Conservation (phyloP, 2,113 vertebrate species). For the Gymnogyps californianus region DNA sequence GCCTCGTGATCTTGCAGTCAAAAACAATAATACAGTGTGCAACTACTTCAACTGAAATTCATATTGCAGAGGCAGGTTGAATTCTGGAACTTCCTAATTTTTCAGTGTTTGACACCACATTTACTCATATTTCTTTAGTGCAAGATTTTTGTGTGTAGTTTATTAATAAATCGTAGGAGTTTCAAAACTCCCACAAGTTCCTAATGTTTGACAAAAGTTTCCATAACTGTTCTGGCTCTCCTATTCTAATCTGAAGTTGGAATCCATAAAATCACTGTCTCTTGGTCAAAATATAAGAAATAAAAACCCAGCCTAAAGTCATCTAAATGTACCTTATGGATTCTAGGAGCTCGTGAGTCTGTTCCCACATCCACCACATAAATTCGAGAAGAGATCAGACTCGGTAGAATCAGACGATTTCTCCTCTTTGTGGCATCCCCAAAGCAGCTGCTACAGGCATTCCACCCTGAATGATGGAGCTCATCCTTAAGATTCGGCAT, state of each 20-base stretch:
- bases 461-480: slow-evolving; percentile 94
- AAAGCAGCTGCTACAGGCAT: slow-evolving; percentile 93
- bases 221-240: neutral
- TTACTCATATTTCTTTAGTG: neutral
- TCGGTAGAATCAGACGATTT: slow-evolving; percentile 83
- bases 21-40: neutral
- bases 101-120: too few relatives aligned
- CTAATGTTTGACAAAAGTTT: neutral
- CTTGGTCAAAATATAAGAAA: neutral
- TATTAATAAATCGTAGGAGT: neutral
- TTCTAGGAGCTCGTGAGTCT: slow-evolving; percentile 67
- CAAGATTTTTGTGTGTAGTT: neutral
- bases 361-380: slow-evolving; percentile 87
- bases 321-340: slow-evolving; percentile 79
- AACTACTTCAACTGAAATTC: neutral
- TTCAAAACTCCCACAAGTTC: neutral
- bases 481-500: slow-evolving; percentile 89
- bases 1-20: too few relatives aligned
- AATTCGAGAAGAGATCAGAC: slow-evolving; percentile 86
- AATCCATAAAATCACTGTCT: neutral
- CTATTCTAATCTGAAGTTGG: neutral
- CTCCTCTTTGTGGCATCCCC: slow-evolving; percentile 78
- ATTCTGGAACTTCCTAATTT: neutral
- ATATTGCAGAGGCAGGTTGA: neutral
- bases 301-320: neutral